Evolutionary conservation across 2,888 invertebrate genomes (phyloP), one percentile per base, ranked within the genome.

Genomic region (Lomographa bimaculata): DNA sequence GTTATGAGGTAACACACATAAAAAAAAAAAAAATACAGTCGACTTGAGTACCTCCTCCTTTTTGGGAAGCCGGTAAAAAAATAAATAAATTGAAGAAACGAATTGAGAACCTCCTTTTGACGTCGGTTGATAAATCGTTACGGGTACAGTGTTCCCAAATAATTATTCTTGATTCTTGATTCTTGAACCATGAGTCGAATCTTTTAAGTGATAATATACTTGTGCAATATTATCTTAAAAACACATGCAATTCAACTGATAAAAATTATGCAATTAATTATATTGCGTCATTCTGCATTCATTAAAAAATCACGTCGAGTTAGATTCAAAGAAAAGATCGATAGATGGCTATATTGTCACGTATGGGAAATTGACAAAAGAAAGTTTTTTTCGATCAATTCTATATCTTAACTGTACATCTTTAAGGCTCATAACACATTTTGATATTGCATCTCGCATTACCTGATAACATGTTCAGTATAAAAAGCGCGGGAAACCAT

Each of bases 401-500:
- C 33, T 32, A 7, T n/a, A 19, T 26, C 30, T 37, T 38, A 29
- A 16, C 0, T 1, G 2, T 3, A 1, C 0, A 5, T 3, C 0
- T 11, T 3, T 20, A 49, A 9, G 25, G 40, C 37, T 21, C 10
- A 44, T 30, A 39, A 9, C 28, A 9, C 0, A 21, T 14, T 4
- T 25, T 17, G 6, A 16, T 12, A 2, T 5, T 1, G 7, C 1
- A 19, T 11, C 16, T n/a, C 3, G 8, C 12, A 33, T 17, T 27
- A 23, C 2, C 17, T 12, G 9, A 32, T 43, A 11, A 16, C 4
- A 30, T 23, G 25, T 44, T 26, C 44, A 5, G 26, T 41, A 34
- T 65, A 67, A 67, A 51, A 66, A 62, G 37, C 11, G 21, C 17
- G 39, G 41, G 50, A 49, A 21, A 34, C 40, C 9, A 24, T 50